Base-by-base conservation (phyloP, 2,797 vertebrate genomes). In the Danio tinwini region DNA sequence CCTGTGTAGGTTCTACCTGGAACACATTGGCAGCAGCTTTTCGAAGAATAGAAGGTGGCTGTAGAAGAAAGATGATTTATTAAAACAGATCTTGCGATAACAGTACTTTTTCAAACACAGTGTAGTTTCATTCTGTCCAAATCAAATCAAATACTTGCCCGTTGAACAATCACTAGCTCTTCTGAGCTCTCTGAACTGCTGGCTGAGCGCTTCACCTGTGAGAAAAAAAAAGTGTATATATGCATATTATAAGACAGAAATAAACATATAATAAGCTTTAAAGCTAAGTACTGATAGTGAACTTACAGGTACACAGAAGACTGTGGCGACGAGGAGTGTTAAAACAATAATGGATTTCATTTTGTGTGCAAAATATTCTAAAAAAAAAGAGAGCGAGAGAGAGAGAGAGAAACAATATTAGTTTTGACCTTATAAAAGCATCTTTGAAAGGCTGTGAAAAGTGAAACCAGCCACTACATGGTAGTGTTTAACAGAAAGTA, bases 121-220 rank as follows among this genome's bases (percentile, higher is more conserved):
- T 39, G 45, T 29, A 37, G 16, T 58, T 42, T n/a, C 10, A 55
- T 70, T 39, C 11, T 29, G 3, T 9, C 13, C 0, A 62, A 19
- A 19, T 68, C 10, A 19, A 29, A 10, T 9, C 19, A 76, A 19
- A 67, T 42, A 53, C 70, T 84, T 72, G 80, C 78, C 78, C 1
- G 29, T 63, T 78, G 47, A 59, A 53, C 70, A 52, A 72, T 72
- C 75, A 92, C 89, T 88, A 86, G 81, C 88, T 94, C 92, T 40
- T 95, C 94, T 7, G 93, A 93, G 80, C 94, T 95, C 86, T 94
- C 93, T 17, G 93, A 93, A 80, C 91, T 93, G 87, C 87, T 88
- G 17, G 83, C 89, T 39, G 89, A 83, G 14, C 58, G 49, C 59
- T 90, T 93, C 70, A 81, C 90, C 94, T 94, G 61, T 45, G 86